phyloP scores from a whole-genome alignment of 1,140 invertebrate species.

The Pentalonia nigronervosa region DNA sequence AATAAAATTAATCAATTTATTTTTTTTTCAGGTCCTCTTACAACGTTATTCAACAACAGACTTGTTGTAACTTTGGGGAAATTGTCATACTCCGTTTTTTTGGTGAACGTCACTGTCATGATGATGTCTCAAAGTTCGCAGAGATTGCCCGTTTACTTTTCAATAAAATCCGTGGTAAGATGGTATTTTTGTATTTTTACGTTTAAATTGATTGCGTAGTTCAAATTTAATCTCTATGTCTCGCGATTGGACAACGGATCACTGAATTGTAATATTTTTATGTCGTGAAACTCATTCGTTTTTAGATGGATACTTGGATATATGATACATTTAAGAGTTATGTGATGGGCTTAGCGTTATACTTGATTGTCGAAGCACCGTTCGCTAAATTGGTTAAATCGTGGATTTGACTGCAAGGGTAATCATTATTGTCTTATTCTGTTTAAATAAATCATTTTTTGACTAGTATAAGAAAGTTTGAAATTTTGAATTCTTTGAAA shows the following conservation, averaged over 20 bases:
- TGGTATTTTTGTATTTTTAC: neutral
- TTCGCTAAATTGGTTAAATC: neutral
- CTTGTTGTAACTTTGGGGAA: neutral
- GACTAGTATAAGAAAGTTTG: too few species aligned
- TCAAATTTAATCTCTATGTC: too few species aligned
- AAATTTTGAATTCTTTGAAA: too few species aligned
- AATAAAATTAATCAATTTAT: neutral
- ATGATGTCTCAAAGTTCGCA: slow-evolving; percentile 3
- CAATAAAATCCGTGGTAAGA: neutral
- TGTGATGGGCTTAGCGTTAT: neutral
- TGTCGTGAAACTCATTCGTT: neutral
- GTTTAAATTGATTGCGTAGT: too few species aligned
- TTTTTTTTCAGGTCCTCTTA: neutral
- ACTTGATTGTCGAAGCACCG: slow-evolving; percentile 20
- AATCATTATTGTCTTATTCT: neutral
- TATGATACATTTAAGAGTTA: slow-evolving; percentile 36
- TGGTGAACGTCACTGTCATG: slow-evolving; percentile 3
- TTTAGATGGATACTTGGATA: neutral
- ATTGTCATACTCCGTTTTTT: slow-evolving; percentile 11
- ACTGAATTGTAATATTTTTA: neutral
- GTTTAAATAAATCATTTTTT: too few species aligned
- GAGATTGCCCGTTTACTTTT: neutral
- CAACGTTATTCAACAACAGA: neutral
- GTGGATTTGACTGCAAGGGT: neutral
- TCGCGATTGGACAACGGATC: too few species aligned